Base-by-base conservation (phyloP, 2,888 invertebrate genomes). In the Synergus itoensis region DNA sequence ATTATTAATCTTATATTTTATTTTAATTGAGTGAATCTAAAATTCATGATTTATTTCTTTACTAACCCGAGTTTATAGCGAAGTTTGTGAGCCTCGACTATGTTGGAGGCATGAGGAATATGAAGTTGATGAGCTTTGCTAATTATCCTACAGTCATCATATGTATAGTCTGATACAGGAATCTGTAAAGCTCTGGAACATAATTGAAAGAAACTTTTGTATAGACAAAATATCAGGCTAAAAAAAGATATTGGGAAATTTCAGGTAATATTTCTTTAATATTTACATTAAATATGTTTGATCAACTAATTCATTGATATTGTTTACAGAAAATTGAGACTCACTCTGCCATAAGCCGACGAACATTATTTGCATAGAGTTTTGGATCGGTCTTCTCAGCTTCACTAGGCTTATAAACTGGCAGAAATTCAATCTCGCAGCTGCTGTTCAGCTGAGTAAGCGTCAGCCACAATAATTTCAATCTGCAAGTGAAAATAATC, bases 361-460 rank as follows among this genome's bases (percentile, higher is more conserved):
- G 94, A 5, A 99, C 98, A 92, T 98, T 98, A 88, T 95, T 94
- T 0, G 98, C 98, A 91, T 95, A 99, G 43, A 99, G 93, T 91
- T 97, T 97, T 0, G 98, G 97, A 93, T 99, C 96, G 4, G 94
- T 93, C 89, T 96, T 96, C 92, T 99, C 99, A 83, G 96, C 97
- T 84, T 97, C 96, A 87, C 94, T 97, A 0, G 99, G 99, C 62
- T 94, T 94, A 93, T 98, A 98, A 4, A 98, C 98, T 0, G 98
- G 98, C 40, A 99, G 94, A 93, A 97, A 98, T 94, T 98, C 98
- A 69, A 98, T 96, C 93, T 98, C 98, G 87, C 97, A 96, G 79
- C 95, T 95, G 87, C 96, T 98, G 90, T 97, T 96, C 81, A 98
- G 95, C 92, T 98, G 97, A 0, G 98, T 96, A 87, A 98, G 93